phyloP scores from a whole-genome alignment of 2,797 vertebrate genomes.

The Danio albolineatus region DNA sequence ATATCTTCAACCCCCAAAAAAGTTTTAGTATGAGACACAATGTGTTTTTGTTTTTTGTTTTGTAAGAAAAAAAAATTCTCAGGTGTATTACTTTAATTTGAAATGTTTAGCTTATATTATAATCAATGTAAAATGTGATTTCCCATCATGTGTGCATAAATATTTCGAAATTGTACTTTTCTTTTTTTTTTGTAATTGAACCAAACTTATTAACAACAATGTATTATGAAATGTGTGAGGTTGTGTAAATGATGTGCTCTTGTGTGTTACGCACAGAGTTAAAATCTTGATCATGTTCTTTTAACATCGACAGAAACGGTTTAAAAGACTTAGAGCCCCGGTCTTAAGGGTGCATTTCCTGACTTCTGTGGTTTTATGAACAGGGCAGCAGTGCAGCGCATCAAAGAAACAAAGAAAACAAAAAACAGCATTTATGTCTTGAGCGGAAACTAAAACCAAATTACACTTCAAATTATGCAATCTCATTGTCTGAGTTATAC shows the following conservation, averaged over 20 bases:
- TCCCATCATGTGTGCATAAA: too few species aligned
- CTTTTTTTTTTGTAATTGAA: too few species aligned
- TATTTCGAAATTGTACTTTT: background rate
- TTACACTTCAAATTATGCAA: slow-evolving; percentile 1
- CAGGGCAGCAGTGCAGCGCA: background rate
- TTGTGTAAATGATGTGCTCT: background rate
- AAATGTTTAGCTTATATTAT: too few species aligned
- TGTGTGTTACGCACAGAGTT: background rate
- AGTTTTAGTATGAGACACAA: too few species aligned
- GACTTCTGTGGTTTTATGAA: slow-evolving; percentile 53
- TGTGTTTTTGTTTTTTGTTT: too few species aligned
- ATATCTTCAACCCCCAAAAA: too few species aligned
- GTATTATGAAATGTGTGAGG: background rate
- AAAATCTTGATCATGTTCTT: background rate
- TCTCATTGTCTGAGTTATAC: background rate
- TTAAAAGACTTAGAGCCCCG: background rate
- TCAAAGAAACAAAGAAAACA: slow-evolving; percentile 38
- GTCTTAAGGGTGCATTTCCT: slow-evolving; percentile 15
- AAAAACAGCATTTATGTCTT: slow-evolving; percentile 6
- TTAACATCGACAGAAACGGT: background rate
- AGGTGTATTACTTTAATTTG: too few species aligned
- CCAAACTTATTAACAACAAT: background rate
- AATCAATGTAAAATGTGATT: too few species aligned
- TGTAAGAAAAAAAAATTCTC: too few species aligned
- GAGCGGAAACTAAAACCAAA: slow-evolving; percentile 14